Evolutionary conservation across 2,888 invertebrate genomes (phyloP).

Genomic region (Lithophane leautieri): DNA sequence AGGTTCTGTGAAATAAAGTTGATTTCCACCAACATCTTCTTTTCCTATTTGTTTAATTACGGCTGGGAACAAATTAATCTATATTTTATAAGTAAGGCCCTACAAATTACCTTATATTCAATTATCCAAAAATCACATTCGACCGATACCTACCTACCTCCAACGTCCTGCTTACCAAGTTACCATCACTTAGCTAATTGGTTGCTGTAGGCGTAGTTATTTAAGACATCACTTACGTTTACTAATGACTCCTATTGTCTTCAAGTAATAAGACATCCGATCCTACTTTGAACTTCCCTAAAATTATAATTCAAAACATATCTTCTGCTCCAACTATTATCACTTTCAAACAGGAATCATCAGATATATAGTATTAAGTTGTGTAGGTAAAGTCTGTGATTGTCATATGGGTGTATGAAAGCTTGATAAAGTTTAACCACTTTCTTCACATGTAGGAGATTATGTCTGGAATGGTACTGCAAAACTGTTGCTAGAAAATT

Average conservation of each 20-base stretch:
- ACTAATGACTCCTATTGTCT: slow-evolving; percentile 40
- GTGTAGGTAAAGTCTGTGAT: slow-evolving; percentile 27
- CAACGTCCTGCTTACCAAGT: not conserved
- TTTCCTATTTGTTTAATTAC: not conserved
- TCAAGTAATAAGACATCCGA: slow-evolving; percentile 27
- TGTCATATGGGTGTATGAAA: slow-evolving; percentile 7
- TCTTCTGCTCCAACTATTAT: slow-evolving; percentile 39
- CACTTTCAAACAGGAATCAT: slow-evolving; percentile 44
- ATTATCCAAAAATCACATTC: slow-evolving; percentile 31
- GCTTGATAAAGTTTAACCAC: slow-evolving; percentile 23
- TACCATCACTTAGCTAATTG: slow-evolving; percentile 55
- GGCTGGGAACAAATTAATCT: not conserved
- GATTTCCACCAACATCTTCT: not conserved
- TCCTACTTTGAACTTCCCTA: slow-evolving; percentile 28
- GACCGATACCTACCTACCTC: not conserved
- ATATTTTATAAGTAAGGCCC: not conserved
- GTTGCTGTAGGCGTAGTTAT: slow-evolving; percentile 15
- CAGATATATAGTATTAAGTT: slow-evolving; percentile 20
- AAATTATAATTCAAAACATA: slow-evolving; percentile 40
- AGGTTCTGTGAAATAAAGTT: not conserved
- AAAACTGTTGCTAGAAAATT: not conserved
- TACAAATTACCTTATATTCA: slow-evolving; percentile 16
- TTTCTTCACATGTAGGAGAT: slow-evolving; percentile 1
- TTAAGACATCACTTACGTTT: slow-evolving; percentile 17
- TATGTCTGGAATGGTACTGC: not conserved